These are phyloP conservation scores for Phalera bucephala DNA, from an alignment of 2,888 invertebrate genomes.

Conservation along the genomic window DNA sequence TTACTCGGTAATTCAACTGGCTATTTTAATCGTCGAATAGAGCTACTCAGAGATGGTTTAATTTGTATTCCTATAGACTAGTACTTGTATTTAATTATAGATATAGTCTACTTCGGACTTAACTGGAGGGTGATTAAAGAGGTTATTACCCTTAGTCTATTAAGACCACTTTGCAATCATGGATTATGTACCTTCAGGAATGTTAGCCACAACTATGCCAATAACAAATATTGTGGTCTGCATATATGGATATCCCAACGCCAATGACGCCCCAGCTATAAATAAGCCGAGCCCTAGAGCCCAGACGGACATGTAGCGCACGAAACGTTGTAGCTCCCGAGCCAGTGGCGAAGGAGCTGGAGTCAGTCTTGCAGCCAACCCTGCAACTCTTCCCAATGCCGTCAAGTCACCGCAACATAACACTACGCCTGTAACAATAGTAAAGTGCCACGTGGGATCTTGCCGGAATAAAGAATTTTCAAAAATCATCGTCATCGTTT, in stretches of 20 bases:
- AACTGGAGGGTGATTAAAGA: too few species aligned
- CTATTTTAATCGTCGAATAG: too few species aligned
- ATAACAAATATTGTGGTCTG: conserved; percentile 99
- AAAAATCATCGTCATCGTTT: too few species aligned
- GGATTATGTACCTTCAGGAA: conserved; percentile 93
- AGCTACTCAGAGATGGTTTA: too few species aligned
- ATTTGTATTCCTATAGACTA: too few species aligned
- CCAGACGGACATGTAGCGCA: conserved; percentile 96
- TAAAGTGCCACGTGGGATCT: too few species aligned
- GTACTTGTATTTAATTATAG: too few species aligned
- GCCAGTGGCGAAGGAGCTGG: conserved; percentile 98
- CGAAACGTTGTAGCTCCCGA: conserved; percentile 98
- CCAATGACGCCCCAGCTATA: conserved; percentile 96
- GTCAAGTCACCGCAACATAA: conserved; percentile 93
- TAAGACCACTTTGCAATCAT: too few species aligned
- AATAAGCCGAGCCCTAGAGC: conserved; percentile 95
- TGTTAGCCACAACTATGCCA: conserved; percentile 98
- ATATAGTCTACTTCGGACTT: too few species aligned
- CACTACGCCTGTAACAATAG: conserved; percentile 84
- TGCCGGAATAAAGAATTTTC: too few species aligned
- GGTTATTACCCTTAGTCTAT: too few species aligned
- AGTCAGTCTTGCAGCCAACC: conserved; percentile 94
- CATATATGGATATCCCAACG: conserved; percentile 98
- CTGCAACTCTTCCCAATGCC: conserved; percentile 96
- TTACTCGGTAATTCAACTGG: too few species aligned